Evolutionary conservation across 2,113 vertebrate species (phyloP).

Genomic region (Alethe diademata): DNA sequence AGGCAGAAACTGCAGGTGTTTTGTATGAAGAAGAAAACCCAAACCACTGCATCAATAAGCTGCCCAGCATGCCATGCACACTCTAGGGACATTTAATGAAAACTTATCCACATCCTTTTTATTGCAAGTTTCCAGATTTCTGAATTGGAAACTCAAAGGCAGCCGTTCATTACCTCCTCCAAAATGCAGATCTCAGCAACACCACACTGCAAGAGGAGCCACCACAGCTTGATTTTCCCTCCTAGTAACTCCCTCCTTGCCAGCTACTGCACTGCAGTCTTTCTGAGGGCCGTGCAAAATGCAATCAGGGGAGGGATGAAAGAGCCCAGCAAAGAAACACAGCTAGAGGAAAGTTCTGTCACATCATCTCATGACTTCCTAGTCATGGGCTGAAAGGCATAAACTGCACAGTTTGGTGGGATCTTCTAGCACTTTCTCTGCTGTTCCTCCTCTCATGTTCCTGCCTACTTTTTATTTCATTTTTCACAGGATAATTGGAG

Average conservation of each 20-base stretch:
- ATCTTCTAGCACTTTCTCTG: not conserved
- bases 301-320: not conserved
- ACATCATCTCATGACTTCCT: not conserved
- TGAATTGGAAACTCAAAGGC: not conserved
- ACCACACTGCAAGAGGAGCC: not conserved
- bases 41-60: not conserved
- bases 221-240: conserved; percentile 11
- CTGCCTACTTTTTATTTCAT: not conserved
- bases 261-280: conserved; percentile 70
- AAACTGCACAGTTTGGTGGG: not conserved
- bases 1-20: not conserved
- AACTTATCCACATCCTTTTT: not conserved
- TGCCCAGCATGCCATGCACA: not conserved
- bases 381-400: not conserved
- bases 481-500: not conserved
- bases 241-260: not conserved
- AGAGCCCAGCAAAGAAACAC: not conserved
- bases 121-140: not conserved
- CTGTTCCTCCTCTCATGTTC: not conserved
- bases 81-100: not conserved
- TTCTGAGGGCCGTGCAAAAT: conserved; percentile 41
- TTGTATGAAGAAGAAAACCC: not conserved
- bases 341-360: not conserved
- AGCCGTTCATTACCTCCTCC: not conserved
- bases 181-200: not conserved